Percentiles rank a stretch among this genome's conserved stretches.
phyloP scores from a whole-genome alignment of 2,888 invertebrate genomes.

The Hirudinaria manillensis region DNA sequence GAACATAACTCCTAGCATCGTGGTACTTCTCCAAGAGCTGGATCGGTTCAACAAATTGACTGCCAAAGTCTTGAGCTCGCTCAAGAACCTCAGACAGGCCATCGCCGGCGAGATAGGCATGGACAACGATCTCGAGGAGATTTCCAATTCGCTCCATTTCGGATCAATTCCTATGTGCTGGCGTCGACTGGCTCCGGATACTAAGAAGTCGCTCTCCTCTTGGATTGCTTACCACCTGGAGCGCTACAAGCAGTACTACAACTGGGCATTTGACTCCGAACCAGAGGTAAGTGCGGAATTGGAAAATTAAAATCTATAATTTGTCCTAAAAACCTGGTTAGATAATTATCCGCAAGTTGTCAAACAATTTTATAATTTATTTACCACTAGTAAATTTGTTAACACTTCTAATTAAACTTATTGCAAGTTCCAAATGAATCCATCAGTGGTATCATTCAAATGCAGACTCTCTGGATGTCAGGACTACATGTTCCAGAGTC shows the following conservation, averaged over 20 bases:
- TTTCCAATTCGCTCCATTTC: slow-evolving; percentile 75
- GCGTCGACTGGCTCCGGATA: slow-evolving; percentile 75
- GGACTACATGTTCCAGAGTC: slow-evolving; percentile 87
- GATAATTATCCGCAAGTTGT: too few species aligned
- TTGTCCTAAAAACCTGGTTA: too few species aligned
- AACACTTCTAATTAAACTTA: too few species aligned
- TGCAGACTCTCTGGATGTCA: slow-evolving; percentile 40
- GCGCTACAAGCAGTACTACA: slow-evolving; percentile 67
- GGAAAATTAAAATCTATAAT: too few species aligned
- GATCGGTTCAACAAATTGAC: slow-evolving; percentile 79
- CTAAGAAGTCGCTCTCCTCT: slow-evolving; percentile 74
- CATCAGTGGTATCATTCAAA: too few species aligned
- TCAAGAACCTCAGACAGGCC: slow-evolving; percentile 67
- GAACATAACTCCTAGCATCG: slow-evolving; percentile 73
- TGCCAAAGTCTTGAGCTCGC: slow-evolving; percentile 65
- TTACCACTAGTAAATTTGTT: too few species aligned
- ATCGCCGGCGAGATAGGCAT: slow-evolving; percentile 85
- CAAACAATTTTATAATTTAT: too few species aligned
- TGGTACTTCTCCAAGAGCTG: slow-evolving; percentile 78
- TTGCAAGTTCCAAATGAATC: too few species aligned
- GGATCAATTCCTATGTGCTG: slow-evolving; percentile 75
- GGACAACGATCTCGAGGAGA: slow-evolving; percentile 76
- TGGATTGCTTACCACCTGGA: slow-evolving; percentile 81
- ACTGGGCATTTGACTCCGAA: slow-evolving; percentile 65
- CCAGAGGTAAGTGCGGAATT: slow-evolving; percentile 37